A percentile compares a stretch with the other conserved stretches of the same genome.
phyloP scores from a whole-genome alignment of 2,797 vertebrate species.

The Xenentodon cancila region DNA sequence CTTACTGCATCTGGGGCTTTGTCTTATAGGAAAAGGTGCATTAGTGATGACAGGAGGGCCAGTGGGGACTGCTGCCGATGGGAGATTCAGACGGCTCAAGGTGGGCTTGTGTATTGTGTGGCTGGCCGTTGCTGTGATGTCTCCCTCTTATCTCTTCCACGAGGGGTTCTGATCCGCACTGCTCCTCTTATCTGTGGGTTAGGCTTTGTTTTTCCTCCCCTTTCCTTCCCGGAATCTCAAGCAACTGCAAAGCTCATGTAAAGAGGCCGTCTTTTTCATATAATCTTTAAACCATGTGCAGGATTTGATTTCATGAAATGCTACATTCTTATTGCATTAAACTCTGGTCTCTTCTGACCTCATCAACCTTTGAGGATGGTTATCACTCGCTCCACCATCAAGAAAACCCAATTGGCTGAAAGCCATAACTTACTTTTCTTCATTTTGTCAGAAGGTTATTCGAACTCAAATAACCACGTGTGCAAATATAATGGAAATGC shows the following conservation, averaged over 20 bases:
- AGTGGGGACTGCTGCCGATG: constrained; percentile 74
- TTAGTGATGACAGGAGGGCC: constrained; percentile 85
- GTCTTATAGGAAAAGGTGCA: constrained; percentile 80
- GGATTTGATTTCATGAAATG: constrained; percentile 68
- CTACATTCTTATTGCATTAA: constrained; percentile 53
- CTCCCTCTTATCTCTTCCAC: constrained; percentile 80
- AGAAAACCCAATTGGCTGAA: constrained; percentile 35
- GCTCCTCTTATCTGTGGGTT: constrained; percentile 72
- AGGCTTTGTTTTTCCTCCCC: constrained; percentile 37
- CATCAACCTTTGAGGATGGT: constrained; percentile 48
- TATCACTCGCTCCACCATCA: constrained; percentile 31
- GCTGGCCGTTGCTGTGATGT: constrained; percentile 80
- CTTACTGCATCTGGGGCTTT: constrained; percentile 78
- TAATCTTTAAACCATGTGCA: constrained; percentile 50
- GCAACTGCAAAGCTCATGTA: constrained; percentile 42
- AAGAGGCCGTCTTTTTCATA: constrained; percentile 46
- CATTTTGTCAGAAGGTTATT: constrained; percentile 18
- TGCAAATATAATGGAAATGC: constrained; percentile 37
- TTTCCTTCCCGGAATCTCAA: constrained; percentile 79
- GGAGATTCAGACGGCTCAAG: constrained; percentile 76
- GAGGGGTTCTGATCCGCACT: constrained; percentile 65
- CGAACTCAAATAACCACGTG: constrained; percentile 14
- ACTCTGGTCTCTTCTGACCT: constrained; percentile 43
- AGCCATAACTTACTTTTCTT: constrained; percentile 16
- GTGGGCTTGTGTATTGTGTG: constrained; percentile 82